Evolutionary conservation across 2,888 invertebrate genomes (phyloP), one percentile per base, ranked within the genome.

Genomic region (Abrostola tripartita): DNA sequence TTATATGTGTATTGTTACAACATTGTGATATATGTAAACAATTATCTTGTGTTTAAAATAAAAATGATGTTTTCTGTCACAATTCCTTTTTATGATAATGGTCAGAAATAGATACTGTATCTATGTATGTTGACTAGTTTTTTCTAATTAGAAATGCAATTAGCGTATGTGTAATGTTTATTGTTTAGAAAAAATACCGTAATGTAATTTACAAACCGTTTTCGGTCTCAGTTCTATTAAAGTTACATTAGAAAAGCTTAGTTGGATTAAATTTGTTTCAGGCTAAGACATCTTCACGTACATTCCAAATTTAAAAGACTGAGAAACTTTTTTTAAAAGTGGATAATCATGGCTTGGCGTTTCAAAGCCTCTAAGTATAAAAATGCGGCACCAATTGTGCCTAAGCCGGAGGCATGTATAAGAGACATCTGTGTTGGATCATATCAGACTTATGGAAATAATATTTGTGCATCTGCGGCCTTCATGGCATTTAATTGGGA

Each of bases 341-440:
- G 88, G 86, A 85, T 84, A 81, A 91, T 76, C 80, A 98, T 98
- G 98, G 98, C 98, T 92, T 98, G 98, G 98, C 96, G 98, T 93
- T 99, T 99, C 95, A 99, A 99, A 95, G 98, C 98, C 89, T 99
- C 99, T 72, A 99, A 99, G 93, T 99, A 98, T 94, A 99, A 99
- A 96, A 99, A 99, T 97, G 98, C 99, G 74, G 97, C 98, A 79
- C 98, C 99, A 50, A 98, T 98, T 86, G 97, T 98, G 85, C 98
- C 99, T 44, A 99, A 99, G 90, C 98, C 98, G 67, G 99, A 99
- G 95, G 97, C 97, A 77, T 97, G 97, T 95, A 96, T 98, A 77
- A 96, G 98, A 78, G 99, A 99, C 89, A 96, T 99, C 79, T 97
- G 97, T 83, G 98, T 99, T 65, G 98, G 98, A 37, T 98, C 98